Evolutionary conservation across 2,888 invertebrate genomes (phyloP), one percentile per base, ranked within the genome.

Genomic region (Seira musarum): DNA sequence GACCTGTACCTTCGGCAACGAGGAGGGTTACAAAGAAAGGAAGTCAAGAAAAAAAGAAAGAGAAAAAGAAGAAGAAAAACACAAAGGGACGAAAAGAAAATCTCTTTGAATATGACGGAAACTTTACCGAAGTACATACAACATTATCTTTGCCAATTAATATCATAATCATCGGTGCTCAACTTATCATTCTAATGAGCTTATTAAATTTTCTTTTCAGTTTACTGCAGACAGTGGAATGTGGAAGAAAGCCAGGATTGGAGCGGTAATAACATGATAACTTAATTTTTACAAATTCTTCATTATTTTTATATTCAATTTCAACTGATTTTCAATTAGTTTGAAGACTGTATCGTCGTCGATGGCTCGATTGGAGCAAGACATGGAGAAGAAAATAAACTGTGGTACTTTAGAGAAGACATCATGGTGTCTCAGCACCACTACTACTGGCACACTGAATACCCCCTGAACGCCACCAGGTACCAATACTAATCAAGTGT

Each of bases 391-490:
- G 83, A 83, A 49, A 83, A 83, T 57, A 40, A 67, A 21, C 24
- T 83, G 30, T 80, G 80, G 83, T 83, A 83, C 49, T 83, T 73
- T n/a, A 17, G 80, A 6, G 78, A 83, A 57, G 83, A 83, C 57
- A 30, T 78, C 57, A 69, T 74, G 77, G 64, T 83, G 19, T 78
- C 70, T 35, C 70, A 73, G 35, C 81, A 81, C 57, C 83, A 83
- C 53, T 83, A 30, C 24, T 81, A 81, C 40, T 81, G 81, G 81
- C 81, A 81, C 69, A 72, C 72, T 19, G 64, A 61, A 21, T 77
- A 72, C 40, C 77, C 77, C 24, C n/a, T 64, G 21, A 81, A 81
- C 22, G 13, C 81, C 5, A 70, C 77, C 15, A 67, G 24, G 35
- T 67, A 49, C n/a, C n/a, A n/a, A n/a, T n/a, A n/a, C n/a, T n/a